These are phyloP conservation scores for Hypomesus transpacificus DNA, from an alignment of 2,113 vertebrate genomes.

Conservation along the genomic window DNA sequence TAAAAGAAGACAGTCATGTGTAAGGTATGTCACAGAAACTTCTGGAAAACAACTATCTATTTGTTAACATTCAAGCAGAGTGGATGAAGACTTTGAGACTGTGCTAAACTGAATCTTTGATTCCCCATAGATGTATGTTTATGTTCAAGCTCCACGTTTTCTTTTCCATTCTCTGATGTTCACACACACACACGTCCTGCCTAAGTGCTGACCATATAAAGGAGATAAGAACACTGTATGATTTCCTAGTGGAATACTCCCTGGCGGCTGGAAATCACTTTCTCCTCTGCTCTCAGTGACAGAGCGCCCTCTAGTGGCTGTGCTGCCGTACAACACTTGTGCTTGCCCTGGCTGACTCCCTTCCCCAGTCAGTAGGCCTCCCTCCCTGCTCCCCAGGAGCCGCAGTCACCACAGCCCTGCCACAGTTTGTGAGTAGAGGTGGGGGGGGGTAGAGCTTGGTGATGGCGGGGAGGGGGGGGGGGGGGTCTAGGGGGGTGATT, in stretches of 20 bases:
- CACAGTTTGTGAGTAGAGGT: constrained; percentile 60
- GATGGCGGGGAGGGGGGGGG: not conserved
- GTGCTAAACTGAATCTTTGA: too few relatives aligned
- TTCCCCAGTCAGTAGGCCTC: not conserved
- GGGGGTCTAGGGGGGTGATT: constrained; percentile 8
- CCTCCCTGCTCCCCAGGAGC: constrained; percentile 30
- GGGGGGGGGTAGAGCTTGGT: constrained; percentile 39
- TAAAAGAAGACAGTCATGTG: not conserved
- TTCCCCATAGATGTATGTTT: too few relatives aligned
- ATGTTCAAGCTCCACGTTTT: not conserved
- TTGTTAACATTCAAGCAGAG: too few relatives aligned
- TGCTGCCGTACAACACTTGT: not conserved
- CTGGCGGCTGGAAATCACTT: not conserved
- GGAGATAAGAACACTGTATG: constrained; percentile 39
- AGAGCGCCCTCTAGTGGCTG: constrained; percentile 60
- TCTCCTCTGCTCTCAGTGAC: constrained; percentile 36
- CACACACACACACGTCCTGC: constrained; percentile 18
- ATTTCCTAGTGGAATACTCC: not conserved
- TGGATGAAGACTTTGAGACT: too few relatives aligned
- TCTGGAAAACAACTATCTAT: too few relatives aligned
- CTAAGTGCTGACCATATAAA: constrained; percentile 57
- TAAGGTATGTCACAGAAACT: not conserved
- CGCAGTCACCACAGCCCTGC: constrained; percentile 59
- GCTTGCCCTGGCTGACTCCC: not conserved
- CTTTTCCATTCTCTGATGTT: not conserved